A percentile compares a stretch with the other conserved stretches of the same genome.
phyloP scores from a whole-genome alignment of 2,888 invertebrate species.

The Cylindroiulus punctatus region DNA sequence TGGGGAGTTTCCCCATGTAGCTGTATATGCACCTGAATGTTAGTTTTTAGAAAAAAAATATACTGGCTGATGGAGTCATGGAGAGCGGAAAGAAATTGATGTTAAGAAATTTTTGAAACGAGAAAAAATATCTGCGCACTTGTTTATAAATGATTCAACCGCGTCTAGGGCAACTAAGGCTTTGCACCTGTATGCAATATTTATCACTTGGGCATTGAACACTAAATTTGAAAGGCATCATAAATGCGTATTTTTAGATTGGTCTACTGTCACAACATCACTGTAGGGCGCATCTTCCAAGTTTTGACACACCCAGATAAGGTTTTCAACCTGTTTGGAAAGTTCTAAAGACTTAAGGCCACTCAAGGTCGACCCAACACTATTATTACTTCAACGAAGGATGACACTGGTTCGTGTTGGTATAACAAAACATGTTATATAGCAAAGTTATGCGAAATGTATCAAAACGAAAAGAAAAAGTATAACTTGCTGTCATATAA shows the following conservation, averaged over 20 bases:
- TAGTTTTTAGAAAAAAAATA: background rate
- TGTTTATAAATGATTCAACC: background rate
- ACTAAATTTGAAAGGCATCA: background rate
- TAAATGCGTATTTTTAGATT: background rate
- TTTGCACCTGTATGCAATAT: background rate
- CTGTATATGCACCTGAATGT: too few species aligned
- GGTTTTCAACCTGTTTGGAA: background rate
- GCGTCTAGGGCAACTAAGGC: background rate
- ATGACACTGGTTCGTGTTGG: background rate
- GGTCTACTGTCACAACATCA: constrained; percentile 6
- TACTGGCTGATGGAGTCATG: background rate
- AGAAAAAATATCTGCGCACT: background rate
- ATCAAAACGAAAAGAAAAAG: too few species aligned
- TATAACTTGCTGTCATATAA: too few species aligned
- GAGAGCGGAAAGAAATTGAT: background rate
- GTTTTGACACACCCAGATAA: constrained; percentile 12
- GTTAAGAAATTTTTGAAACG: background rate
- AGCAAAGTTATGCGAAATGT: too few species aligned
- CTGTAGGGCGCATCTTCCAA: background rate
- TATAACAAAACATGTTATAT: too few species aligned
- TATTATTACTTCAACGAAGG: background rate
- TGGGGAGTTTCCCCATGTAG: background rate
- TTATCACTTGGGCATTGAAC: constrained; percentile 1
- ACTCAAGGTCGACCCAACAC: constrained; percentile 17
- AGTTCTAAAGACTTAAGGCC: background rate